Base-by-base conservation (phyloP, 1,140 invertebrate genomes). In the Calycopis cecrops region DNA sequence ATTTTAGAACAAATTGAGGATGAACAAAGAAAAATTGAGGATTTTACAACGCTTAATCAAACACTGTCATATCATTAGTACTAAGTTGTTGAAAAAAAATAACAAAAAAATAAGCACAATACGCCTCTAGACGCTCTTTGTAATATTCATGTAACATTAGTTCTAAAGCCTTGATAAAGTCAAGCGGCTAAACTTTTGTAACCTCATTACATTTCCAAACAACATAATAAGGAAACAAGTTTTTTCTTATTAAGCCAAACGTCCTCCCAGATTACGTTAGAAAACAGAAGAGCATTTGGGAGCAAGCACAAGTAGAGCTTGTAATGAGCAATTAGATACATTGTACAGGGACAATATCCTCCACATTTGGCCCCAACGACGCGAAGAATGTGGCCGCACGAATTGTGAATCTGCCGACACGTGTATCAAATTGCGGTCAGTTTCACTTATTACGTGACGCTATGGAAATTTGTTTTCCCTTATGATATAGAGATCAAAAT, bases 401-500 rank as follows among this genome's bases (percentile, higher is more conserved):
- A 44, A 2, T 28, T 28, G 21, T 28, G 21, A 28, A 28, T 28
- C 40, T 40, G 40, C 14, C 4, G 14, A 44, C 40, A 44, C 61
- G 70, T 71, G 71, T 54, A 63, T 62, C 67, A 60, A 70, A 73
- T 71, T 67, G 65, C 68, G 54, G 59, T 62, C 28, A 52, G 35
- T 10, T 21, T n/a, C 9, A 17, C 14, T 9, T 44, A 44, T 44
- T 44, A 44, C 40, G 16, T 44, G 12, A 11, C 21, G 21, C 21
- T 6, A 28, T 28, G 21, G 21, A 28, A 28, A 28, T 28, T 28
- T 28, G 6, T 28, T 28, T 28, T 28, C 21, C 21, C 6, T 28
- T 28, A 28, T 28, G 21, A 28, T 28, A 28, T 3, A 28, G 6
- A 28, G 6, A 28, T 28, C 21, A 28, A 28, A 28, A 28, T 28